phyloP scores from a whole-genome alignment of 1,140 invertebrate species.

The Cyrtorhinus lividipennis region DNA sequence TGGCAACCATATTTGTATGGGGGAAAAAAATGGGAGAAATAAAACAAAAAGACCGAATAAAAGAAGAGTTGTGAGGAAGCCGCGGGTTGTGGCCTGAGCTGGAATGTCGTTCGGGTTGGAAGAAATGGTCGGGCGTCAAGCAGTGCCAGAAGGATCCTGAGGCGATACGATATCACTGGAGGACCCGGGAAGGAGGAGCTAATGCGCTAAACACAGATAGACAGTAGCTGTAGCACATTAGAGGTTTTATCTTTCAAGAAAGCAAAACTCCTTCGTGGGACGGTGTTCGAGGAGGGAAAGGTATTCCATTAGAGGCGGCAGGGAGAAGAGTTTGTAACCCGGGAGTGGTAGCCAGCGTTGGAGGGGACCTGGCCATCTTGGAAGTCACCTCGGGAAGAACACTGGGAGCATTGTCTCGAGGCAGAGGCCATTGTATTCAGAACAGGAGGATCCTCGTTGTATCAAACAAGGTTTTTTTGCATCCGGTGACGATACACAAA shows the following conservation, averaged over 20 bases:
- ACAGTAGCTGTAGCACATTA: not conserved
- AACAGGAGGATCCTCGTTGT: not conserved
- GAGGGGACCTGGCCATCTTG: not conserved
- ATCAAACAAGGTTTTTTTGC: not conserved
- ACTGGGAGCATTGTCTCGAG: not conserved
- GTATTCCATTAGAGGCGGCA: not conserved
- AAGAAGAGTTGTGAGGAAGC: not conserved
- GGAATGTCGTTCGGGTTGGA: not conserved
- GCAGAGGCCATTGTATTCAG: not conserved
- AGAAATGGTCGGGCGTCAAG: not conserved
- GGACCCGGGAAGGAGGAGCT: not conserved
- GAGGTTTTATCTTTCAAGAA: not conserved
- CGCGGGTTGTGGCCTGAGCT: not conserved
- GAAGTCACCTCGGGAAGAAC: not conserved
- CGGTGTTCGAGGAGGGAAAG: not conserved
- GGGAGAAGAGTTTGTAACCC: too few relatives aligned
- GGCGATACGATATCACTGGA: not conserved
- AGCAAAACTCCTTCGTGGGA: not conserved
- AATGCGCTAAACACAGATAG: not conserved
- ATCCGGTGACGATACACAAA: not conserved
- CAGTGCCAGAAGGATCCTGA: not conserved
- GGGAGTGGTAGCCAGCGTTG: too few relatives aligned
- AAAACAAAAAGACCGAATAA: too few relatives aligned
- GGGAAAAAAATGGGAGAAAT: not conserved
- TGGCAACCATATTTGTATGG: not conserved